phyloP scores from a whole-genome alignment of 2,888 invertebrate species.

The Andrena dorsata region DNA sequence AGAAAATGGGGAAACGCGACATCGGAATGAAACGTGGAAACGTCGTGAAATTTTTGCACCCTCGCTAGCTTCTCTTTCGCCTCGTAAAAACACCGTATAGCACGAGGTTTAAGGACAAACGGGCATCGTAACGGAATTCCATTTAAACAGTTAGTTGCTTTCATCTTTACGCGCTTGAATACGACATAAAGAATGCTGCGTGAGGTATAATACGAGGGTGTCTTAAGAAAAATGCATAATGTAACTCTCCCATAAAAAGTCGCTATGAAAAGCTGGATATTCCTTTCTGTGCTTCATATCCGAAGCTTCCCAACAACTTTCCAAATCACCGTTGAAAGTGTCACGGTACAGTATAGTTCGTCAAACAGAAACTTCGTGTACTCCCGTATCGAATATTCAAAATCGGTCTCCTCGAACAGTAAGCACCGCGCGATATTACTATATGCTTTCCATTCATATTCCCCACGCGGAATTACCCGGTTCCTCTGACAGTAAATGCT shows the following conservation, averaged over 20 bases:
- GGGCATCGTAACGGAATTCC: conserved; percentile 51
- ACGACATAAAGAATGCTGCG: conserved; percentile 44
- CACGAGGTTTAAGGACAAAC: conserved; percentile 47
- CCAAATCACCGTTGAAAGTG: too few relatives aligned
- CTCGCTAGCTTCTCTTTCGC: conserved; percentile 38
- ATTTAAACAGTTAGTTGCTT: conserved; percentile 50
- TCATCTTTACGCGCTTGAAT: conserved; percentile 41
- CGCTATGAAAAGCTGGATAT: too few relatives aligned
- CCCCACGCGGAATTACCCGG: too few relatives aligned
- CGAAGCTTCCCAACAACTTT: too few relatives aligned
- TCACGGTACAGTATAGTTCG: too few relatives aligned
- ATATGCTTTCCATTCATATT: conserved; percentile 11
- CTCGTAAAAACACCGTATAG: conserved; percentile 47
- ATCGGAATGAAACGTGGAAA: too few relatives aligned
- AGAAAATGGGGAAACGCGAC: too few relatives aligned
- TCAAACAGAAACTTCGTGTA: too few relatives aligned
- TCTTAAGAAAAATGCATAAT: too few relatives aligned
- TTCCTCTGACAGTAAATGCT: too few relatives aligned
- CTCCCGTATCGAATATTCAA: conserved; percentile 13
- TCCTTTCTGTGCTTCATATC: too few relatives aligned
- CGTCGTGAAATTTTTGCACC: conserved; percentile 42
- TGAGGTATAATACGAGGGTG: conserved; percentile 32
- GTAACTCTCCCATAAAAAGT: too few relatives aligned
- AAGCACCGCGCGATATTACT: conserved; percentile 8
- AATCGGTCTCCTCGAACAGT: not conserved